Base-by-base conservation (phyloP, 2,888 invertebrate genomes). In the Leptopilina syphax region DNA sequence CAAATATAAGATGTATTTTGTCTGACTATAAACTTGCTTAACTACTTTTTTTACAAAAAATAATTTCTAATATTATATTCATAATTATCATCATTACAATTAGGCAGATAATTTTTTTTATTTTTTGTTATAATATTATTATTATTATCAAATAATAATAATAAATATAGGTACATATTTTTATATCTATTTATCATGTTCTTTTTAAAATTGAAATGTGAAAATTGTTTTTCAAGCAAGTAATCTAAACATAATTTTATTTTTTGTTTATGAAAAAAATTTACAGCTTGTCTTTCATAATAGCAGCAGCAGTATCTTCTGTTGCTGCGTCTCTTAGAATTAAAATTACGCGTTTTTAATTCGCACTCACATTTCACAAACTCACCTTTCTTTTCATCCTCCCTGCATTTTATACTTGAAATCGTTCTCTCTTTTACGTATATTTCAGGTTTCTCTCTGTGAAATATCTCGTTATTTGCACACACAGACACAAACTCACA, bases 301-400 rank as follows among this genome's bases (percentile, higher is more conserved):
- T 2, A 70, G 27, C 34, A 34, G 34, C 34, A 34, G 34, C 34
- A 34, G 34, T 34, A 34, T 34, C 34, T 70, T 70, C 27, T 70
- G 70, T 70, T 68, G 68, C 50, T 47, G 10, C 27, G n/a, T 7
- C 70, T 9, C 47, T 70, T 54, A 54, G 12, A 54, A 70, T 54
- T 70, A 68, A 68, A 68, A 68, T 34, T 34, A 68, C 27, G 50
- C 50, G 13, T 70, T 70, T 70, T 70, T 70, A 54, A 54, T 70
- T 70, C 50, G 70, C 24, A 8, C 54, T 68, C 8, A 13, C 50
- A 70, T 70, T 70, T 70, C 54, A 63, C 13, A 7, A 70, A 70
- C 27, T 13, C 13, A 24, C 0, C 27, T 34, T 34, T 50, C 4
- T 12, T 70, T 54, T 27, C n/a, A 27, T 54, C 2, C 4, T 54